Base-by-base conservation (phyloP, 2,888 invertebrate species). In the Nomada flava region DNA sequence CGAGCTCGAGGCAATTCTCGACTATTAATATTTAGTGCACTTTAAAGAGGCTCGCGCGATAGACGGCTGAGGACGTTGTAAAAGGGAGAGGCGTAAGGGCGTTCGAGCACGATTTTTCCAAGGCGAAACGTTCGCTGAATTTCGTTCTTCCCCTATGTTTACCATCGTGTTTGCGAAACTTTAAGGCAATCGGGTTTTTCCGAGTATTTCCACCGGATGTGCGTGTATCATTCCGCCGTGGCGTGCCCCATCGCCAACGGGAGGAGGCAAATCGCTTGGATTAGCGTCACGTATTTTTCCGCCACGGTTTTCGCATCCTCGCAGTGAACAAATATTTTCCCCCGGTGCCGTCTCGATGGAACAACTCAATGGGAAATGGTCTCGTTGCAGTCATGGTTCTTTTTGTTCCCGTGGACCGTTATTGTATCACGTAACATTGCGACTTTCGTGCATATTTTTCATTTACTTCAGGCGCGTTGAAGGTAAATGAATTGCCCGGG, bases 21-120 rank as follows among this genome's bases (percentile, higher is more conserved):
- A 52, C 73, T 71, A 82, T 80, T 82, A 82, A 80, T 82, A 82
- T 79, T 79, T 79, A 75, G 79, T 75, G 60, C 18, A 11, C 42
- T 64, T 15, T 73, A 70, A 82, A 73, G 68, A 73, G 69, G 59
- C 29, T 52, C 23, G 69, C 7, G 23, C 59, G 53, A 68, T 64
- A 70, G 62, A 50, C 47, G 23, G 11, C 9, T 42, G 7, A 50
- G 65, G 1, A 29, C 26, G 26, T 63, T 36, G 36, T 36, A 52
- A 71, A 47, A 47, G 36, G 36, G 7, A 62, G 18, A 42, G 7
- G 23, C 11, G 4, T 11, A 36, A 20, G 20, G 15, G 18, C 47
- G 26, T 53, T 36, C 26, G 47, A 47, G 20, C 15, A 36, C 29
- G 20, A 20, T 15, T 26, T 10, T 10, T 29, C 50, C 18, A 47